These are phyloP conservation scores for Lophochroa leadbeateri DNA, from an alignment of 2,113 vertebrate genomes.

Conservation along the genomic window DNA sequence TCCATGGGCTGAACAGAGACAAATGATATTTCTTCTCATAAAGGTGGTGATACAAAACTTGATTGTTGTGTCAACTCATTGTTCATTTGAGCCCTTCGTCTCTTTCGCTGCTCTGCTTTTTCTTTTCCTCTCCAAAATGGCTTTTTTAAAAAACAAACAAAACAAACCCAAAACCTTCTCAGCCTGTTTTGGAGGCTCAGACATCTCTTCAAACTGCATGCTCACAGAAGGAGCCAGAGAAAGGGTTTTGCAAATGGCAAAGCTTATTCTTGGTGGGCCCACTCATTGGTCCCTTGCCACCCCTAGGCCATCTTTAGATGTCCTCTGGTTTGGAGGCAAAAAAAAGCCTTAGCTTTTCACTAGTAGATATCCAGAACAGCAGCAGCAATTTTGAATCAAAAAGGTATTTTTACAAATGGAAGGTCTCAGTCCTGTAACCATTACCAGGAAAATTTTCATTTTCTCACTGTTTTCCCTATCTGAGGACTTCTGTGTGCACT, in stretches of 20 bases:
- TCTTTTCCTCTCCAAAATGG: neutral
- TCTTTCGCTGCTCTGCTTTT: neutral
- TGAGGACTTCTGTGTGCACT: neutral
- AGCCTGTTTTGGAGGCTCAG: neutral
- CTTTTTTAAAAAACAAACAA: neutral
- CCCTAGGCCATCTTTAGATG: neutral
- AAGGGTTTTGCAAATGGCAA: neutral
- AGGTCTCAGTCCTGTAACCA: neutral
- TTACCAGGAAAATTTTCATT: neutral
- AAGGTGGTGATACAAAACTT: neutral
- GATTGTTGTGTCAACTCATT: neutral
- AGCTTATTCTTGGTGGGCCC: neutral
- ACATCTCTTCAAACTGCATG: neutral
- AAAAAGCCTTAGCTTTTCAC: neutral
- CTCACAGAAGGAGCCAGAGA: neutral
- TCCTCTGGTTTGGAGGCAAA: neutral
- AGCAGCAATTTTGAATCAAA: neutral
- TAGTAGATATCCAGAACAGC: neutral
- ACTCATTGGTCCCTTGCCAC: neutral
- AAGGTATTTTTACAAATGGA: neutral
- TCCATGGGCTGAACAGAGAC: neutral
- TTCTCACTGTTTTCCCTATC: neutral
- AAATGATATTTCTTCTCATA: neutral
- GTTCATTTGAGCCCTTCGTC: neutral
- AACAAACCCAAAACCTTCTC: neutral